Conservation (phyloP, 2,113 vertebrate genomes). For the Centropus bengalensis region DNA sequence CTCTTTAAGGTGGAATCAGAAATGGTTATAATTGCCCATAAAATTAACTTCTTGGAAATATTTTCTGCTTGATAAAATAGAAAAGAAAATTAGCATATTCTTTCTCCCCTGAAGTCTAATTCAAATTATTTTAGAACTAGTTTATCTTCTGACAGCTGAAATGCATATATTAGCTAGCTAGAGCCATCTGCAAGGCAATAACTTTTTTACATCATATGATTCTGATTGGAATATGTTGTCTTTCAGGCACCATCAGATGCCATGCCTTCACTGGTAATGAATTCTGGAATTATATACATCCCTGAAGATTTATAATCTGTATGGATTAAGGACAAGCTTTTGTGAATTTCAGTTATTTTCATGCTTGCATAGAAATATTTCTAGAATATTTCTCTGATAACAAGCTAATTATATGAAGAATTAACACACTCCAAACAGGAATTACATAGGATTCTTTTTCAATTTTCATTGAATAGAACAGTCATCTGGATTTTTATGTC, state of each 20-base stretch:
- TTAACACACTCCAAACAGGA: not conserved
- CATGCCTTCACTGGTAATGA: not conserved
- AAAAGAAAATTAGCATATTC: constrained; percentile 19
- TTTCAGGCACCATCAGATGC: constrained; percentile 5
- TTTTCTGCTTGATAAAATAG: not conserved
- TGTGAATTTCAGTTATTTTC: not conserved
- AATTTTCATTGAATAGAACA: not conserved
- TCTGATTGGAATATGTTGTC: not conserved
- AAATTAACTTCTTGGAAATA: not conserved
- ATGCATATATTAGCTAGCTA: constrained; percentile 34
- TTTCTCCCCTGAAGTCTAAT: not conserved
- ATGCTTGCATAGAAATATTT: not conserved
- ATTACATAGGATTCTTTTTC: not conserved
- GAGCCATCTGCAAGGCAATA: constrained; percentile 51
- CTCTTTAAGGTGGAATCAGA: not conserved
- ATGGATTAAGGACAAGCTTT: not conserved
- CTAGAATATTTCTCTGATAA: not conserved
- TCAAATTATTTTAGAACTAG: constrained; percentile 31
- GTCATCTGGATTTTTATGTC: not conserved
- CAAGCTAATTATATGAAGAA: not conserved
- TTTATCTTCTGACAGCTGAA: constrained; percentile 49
- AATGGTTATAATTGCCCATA: not conserved
- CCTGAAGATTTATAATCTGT: not conserved
- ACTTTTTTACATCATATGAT: constrained; percentile 1
- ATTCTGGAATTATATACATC: not conserved